Base-by-base conservation (phyloP, 2,797 vertebrate genomes). In the Poliocrania exsul region DNA sequence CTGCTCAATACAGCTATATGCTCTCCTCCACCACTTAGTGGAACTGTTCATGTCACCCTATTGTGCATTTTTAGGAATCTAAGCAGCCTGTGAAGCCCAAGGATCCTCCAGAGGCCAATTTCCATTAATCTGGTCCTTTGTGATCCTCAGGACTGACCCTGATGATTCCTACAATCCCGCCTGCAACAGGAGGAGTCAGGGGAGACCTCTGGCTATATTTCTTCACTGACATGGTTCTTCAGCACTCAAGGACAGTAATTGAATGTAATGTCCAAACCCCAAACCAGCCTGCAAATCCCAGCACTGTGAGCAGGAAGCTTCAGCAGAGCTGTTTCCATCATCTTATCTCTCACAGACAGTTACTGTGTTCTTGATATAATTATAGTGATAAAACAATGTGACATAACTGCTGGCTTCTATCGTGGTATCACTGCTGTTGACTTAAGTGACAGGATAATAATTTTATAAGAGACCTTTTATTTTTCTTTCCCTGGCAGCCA, bases 321-420 rank as follows among this genome's bases (percentile, higher is more conserved):
- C 95, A 91, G 58, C 91, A 97, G 94, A 95, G 94, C 96, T 80
- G 94, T 90, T 93, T 96, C 66, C 91, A 81, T 97, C 97, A 98
- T 97, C 97, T 98, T 98, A 97, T 97, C 98, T 97, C 93, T 73
- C 85, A 75, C 94, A 97, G 97, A 96, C 97, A 97, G 98, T 98
- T 97, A 96, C 96, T 96, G 90, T 97, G 97, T 97, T 97, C 97
- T 96, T 97, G 97, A 97, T 98, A 96, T 98, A 98, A 98, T 98
- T 98, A 98, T 85, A 97, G 96, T 93, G 97, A 98, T 98, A 98
- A 98, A 97, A 98, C 97, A 97, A 97, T 91, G 96, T 97, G 97
- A 94, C 96, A 97, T 95, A 97, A 97, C 95, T 90, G 92, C 97
- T 97, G 96, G 95, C 84, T 97, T 98, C 97, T 97, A 96, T 98